Evolutionary conservation across 2,797 vertebrate species (phyloP).

Genomic region (Rhyacichthys aspro): DNA sequence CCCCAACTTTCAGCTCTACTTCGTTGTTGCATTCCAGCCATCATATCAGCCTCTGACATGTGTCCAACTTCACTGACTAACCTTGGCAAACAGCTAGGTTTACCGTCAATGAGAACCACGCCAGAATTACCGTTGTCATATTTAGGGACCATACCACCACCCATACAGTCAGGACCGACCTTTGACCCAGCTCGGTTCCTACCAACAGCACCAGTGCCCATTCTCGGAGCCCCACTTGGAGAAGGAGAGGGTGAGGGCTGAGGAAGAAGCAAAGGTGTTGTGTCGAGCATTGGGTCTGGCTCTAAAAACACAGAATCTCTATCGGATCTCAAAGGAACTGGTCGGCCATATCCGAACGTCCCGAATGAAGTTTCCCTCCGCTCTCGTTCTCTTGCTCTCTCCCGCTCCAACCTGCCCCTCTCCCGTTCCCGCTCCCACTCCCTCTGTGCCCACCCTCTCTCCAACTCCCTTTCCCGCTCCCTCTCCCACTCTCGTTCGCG

Average conservation of each 20-base stretch:
- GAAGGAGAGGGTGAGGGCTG: slow-evolving; percentile 72
- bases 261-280: slow-evolving; percentile 73
- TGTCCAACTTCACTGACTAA: slow-evolving; percentile 40
- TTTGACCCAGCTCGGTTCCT: slow-evolving; percentile 71
- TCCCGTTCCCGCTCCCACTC: slow-evolving; percentile 77
- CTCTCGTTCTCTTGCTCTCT: slow-evolving; percentile 71
- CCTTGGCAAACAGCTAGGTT: slow-evolving; percentile 53
- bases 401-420: slow-evolving; percentile 69
- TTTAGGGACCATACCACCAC: slow-evolving; percentile 51
- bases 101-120: slow-evolving; percentile 64
- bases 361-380: slow-evolving; percentile 72
- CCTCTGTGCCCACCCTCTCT: slow-evolving; percentile 73
- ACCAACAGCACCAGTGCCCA: slow-evolving; percentile 71
- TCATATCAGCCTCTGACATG: slow-evolving; percentile 60
- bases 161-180: slow-evolving; percentile 52
- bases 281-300: slow-evolving; percentile 70
- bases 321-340: slow-evolving; percentile 64
- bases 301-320: slow-evolving; percentile 75
- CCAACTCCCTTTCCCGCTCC: slow-evolving; percentile 71
- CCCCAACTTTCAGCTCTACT: slow-evolving; percentile 53
- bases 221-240: slow-evolving; percentile 67
- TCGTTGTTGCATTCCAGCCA: slow-evolving; percentile 51
- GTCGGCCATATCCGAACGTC: slow-evolving; percentile 68
- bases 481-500: slow-evolving; percentile 71
- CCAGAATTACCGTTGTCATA: slow-evolving; percentile 54